phyloP scores from a whole-genome alignment of 2,888 invertebrate species.

The Platycheirus rosarum region DNA sequence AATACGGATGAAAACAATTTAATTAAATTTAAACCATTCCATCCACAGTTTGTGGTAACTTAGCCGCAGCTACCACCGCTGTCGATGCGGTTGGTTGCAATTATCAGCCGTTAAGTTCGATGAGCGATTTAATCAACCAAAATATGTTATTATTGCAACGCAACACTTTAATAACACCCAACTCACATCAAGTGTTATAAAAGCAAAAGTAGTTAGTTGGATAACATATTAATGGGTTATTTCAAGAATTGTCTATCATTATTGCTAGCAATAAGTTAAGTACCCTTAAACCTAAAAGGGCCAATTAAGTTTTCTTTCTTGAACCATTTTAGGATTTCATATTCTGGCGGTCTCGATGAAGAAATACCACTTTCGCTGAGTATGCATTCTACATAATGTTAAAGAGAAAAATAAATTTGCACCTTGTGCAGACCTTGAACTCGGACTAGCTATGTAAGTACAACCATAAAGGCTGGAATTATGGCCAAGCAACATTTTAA shows the following conservation, averaged over 20 bases:
- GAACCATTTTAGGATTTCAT: background rate
- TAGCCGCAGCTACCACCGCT: background rate
- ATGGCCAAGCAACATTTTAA: slow-evolving; percentile 37
- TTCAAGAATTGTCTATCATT: too few relatives aligned
- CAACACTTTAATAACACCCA: slow-evolving; percentile 28
- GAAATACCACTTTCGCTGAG: slow-evolving; percentile 34
- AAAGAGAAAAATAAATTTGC: background rate
- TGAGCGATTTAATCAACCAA: slow-evolving; percentile 62
- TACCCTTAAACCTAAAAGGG: background rate
- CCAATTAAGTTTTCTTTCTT: slow-evolving; percentile 24
- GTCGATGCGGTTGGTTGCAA: slow-evolving; percentile 1
- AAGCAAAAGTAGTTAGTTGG: slow-evolving; percentile 37
- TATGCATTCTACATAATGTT: background rate
- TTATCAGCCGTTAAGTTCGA: slow-evolving; percentile 53
- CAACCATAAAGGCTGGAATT: slow-evolving; percentile 4
- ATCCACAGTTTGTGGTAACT: background rate
- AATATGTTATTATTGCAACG: slow-evolving; percentile 47
- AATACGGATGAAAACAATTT: slow-evolving; percentile 43
- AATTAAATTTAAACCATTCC: slow-evolving; percentile 52
- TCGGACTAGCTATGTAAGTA: slow-evolving; percentile 7
- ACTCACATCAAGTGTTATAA: background rate
- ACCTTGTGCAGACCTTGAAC: slow-evolving; percentile 63
- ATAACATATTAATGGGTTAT: slow-evolving; percentile 25
- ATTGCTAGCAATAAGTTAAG: slow-evolving; percentile 12
- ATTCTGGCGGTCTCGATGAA: slow-evolving; percentile 41